Evolutionary conservation across 2,888 invertebrate species (phyloP), one percentile per base, ranked within the genome.

Genomic region (Dryocosmus kuriphilus): DNA sequence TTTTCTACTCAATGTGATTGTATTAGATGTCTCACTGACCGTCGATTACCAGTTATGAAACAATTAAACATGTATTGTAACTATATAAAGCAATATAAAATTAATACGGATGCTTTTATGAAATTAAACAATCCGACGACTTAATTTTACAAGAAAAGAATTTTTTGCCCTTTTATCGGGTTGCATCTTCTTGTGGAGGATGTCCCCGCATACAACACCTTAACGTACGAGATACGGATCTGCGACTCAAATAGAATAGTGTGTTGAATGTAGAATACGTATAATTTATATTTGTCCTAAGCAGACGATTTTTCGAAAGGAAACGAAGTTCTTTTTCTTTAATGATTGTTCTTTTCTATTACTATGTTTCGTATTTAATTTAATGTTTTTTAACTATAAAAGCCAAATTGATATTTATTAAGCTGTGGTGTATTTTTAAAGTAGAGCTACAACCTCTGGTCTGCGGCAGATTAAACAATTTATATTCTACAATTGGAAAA

Each of bases 31-130:
- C n/a, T 55, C n/a, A 3, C 9, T n/a, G 51, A 9, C 0, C 51
- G 2, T 6, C 2, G n/a, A 51, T 22, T 22, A 22, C 1, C n/a
- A 55, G 9, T 22, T 22, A 22, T 22, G 3, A 9, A 51, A 22
- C 9, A 55, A 9, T 55, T 8, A 35, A 9, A 63, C 14, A 35
- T 38, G 19, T 22, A 41, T 7, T 27, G 2, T 41, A 65, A 65
- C 24, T 41, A 38, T 24, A n/a, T 41, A 65, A 1, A 65, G 41
- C 27, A 24, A 65, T 22, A 41, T 4, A 41, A 41, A 41, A 24
- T 24, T 22, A 38, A 22, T 27, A 67, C 79, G 65, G 78, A 27
- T 76, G 75, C 76, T 77, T 71, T 75, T 3, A 73, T 63, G 19
- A 76, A 80, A 80, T 24, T 78, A 41, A 79, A 63, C 74, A 41